Evolutionary conservation across 2,797 vertebrate genomes (phyloP), one percentile per base, ranked within the genome.

Genomic region (Cyprinodon diabolis): DNA sequence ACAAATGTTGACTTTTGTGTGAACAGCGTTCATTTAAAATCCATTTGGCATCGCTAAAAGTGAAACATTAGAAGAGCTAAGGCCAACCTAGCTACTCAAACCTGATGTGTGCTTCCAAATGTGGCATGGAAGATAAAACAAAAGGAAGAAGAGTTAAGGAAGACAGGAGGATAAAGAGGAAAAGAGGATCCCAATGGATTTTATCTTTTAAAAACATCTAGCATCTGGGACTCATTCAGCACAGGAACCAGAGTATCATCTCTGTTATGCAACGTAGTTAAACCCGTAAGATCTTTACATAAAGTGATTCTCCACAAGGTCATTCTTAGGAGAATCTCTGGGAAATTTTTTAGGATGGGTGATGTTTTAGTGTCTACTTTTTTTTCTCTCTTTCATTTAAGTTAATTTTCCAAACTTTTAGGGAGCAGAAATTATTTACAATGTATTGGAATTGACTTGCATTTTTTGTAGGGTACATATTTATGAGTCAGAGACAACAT

Each of bases 141-240:
- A 84, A 72, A 72, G 62, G 68, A 83, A 69, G 25, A 60, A 66
- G 74, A 63, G 37, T 30, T 45, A 68, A 66, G 54, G 40, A 63
- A 35, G 19, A 14, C 40, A 65, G 11, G 11, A 37, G 54, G 81
- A 56, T 30, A 60, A 23, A 37, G 62, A 40, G 19, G 15, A 55
- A 17, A 62, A 15, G 66, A 25, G 69, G 43, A 60, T 86, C 84
- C 76, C 66, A 2, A 60, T 71, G 76, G 80, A 76, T 54, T 85
- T 84, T 23, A 65, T 83, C 74, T 86, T 88, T 84, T 86, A 65
- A 49, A 82, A 89, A 86, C 86, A 82, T 88, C 77, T 84, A 83
- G 82, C 92, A 94, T 90, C 91, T 94, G 92, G 84, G 77, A 81
- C 66, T 91, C 65, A 86, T 91, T 91, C 86, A 82, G 80, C 17